A percentile compares a stretch with the other conserved stretches of the same genome.
Conservation (phyloP, 2,113 vertebrate species). For the Corythornis cristatus region DNA sequence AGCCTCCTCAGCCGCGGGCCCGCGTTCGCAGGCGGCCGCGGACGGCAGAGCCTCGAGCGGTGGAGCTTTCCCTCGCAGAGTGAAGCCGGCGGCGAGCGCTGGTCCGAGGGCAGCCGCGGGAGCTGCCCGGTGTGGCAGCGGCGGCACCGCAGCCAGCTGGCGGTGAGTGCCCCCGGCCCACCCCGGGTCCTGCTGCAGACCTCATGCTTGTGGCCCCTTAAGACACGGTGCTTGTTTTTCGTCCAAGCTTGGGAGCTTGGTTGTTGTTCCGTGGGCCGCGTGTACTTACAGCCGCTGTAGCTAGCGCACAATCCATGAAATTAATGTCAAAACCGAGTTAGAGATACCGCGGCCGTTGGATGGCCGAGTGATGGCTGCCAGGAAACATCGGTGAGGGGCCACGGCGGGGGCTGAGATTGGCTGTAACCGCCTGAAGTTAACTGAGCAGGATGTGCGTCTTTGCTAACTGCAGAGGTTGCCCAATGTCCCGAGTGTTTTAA, state of each 20-base stretch:
- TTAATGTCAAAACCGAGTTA: neutral
- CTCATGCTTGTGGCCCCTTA: neutral
- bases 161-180: neutral
- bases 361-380: neutral
- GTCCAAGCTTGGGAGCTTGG: no score
- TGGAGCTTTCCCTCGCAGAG: neutral
- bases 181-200: neutral
- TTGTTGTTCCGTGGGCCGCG: neutral
- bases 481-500: neutral
- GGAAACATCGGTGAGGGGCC: neutral
- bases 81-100: neutral
- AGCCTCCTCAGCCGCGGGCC: neutral
- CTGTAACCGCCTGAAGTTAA: neutral
- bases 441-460: constrained; percentile 9
- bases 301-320: accelerated
- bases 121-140: neutral
- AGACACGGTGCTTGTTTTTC: accelerated
- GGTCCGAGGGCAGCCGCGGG: no score
- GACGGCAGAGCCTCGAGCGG: neutral
- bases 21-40: neutral
- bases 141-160: neutral
- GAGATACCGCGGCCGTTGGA: neutral
- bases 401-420: neutral
- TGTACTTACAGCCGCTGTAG: neutral
- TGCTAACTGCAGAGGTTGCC: neutral